Conservation (phyloP, 2,797 vertebrate species). For the Discoglossus pictus region DNA sequence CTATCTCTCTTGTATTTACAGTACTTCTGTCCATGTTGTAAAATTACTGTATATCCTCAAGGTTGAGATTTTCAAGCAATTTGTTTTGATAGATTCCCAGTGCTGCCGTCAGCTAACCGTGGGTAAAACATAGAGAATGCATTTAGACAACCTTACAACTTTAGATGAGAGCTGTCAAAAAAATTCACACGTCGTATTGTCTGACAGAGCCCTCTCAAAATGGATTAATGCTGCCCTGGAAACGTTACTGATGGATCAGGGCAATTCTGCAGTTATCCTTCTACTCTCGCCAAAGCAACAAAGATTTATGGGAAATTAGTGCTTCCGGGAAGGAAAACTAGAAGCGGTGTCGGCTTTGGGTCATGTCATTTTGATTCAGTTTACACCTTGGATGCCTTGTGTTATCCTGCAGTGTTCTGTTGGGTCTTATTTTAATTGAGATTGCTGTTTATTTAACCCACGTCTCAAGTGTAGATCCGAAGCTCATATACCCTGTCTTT, state of each 20-base stretch:
- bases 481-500: too few relatives aligned
- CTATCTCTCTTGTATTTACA: too few relatives aligned
- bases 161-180: conserved; percentile 1
- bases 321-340: neutral
- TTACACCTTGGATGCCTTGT: neutral
- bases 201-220: neutral
- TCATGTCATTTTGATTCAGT: neutral
- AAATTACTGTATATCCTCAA: neutral
- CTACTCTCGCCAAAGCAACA: neutral
- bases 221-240: conserved; percentile 4
- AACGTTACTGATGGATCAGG: neutral
- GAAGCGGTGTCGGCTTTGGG: neutral
- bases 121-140: conserved; percentile 11
- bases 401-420: neutral
- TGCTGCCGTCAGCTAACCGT: conserved; percentile 1
- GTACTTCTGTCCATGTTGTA: neutral
- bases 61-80: neutral
- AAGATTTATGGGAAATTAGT: neutral
- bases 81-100: conserved; percentile 1
- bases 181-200: neutral
- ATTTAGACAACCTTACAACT: neutral
- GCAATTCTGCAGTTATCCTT: neutral
- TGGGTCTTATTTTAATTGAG: neutral
- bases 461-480: too few relatives aligned
- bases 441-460: too few relatives aligned